Conservation (phyloP, 35 echinoderm and acorn worm genomes). For the Diadema setosum region DNA sequence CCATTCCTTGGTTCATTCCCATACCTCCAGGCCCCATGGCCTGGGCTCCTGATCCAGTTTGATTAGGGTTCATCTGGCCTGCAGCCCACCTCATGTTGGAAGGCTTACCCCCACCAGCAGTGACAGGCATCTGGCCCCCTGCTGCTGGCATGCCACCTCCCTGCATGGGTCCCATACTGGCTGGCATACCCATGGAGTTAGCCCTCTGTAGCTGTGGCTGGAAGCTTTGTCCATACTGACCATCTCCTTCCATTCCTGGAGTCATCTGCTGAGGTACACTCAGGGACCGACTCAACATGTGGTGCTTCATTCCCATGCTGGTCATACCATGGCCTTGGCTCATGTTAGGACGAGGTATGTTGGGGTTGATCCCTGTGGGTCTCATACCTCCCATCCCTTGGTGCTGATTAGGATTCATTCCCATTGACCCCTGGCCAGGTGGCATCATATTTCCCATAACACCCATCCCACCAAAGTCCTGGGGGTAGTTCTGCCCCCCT, state of each 20-base stretch:
- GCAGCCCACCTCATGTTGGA: conserved; percentile 41
- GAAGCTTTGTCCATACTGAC: neutral
- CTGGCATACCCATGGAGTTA: neutral
- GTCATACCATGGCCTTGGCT: conserved; percentile 24
- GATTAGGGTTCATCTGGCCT: neutral
- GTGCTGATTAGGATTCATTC: conserved; percentile 41
- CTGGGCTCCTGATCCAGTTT: neutral
- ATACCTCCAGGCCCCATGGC: neutral
- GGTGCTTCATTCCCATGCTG: neutral
- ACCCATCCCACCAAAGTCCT: conserved; percentile 5
- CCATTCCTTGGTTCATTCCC: conserved; percentile 22
- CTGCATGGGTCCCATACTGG: conserved; percentile 6
- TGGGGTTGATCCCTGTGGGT: conserved; percentile 66
- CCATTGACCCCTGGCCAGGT: conserved; percentile 19
- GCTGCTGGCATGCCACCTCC: neutral
- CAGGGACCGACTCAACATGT: conserved; percentile 46
- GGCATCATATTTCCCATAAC: conserved; percentile 62
- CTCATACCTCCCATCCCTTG: conserved; percentile 54
- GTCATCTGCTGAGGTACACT: conserved; percentile 61
- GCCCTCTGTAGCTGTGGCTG: conserved; percentile 21
- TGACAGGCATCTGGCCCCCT: neutral
- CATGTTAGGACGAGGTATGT: conserved; percentile 64
- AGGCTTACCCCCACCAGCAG: neutral
- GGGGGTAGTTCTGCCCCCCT: conserved; percentile 37
- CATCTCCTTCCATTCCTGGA: conserved; percentile 15